These are phyloP conservation scores for Nasonia giraulti DNA, from an alignment of 1,140 invertebrate genomes.

Conservation along the genomic window DNA sequence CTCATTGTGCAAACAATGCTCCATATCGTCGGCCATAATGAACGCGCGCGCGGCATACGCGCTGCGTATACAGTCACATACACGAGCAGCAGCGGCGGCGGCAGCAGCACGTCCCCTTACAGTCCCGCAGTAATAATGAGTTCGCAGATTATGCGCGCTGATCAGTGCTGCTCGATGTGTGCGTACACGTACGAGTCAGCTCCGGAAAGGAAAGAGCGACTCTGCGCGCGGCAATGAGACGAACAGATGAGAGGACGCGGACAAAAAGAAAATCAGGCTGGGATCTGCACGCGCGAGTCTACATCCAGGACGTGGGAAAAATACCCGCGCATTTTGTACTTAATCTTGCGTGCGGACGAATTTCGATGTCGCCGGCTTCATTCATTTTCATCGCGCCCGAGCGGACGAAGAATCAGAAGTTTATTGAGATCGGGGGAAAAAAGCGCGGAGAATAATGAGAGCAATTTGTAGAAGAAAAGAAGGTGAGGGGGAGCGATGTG, in stretches of 20 bases:
- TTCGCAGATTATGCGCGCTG: constrained; percentile 73
- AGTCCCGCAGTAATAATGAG: constrained; percentile 72
- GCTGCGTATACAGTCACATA: constrained; percentile 59
- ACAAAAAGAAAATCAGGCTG: constrained; percentile 18
- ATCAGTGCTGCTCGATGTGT: constrained; percentile 67
- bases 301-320: constrained; percentile 22
- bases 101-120: constrained; percentile 32
- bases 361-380: neutral
- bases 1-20: constrained; percentile 74
- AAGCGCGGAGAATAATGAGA: neutral
- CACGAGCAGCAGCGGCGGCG: neutral
- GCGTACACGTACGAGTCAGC: neutral
- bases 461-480: constrained; percentile 23
- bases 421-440: constrained; percentile 21
- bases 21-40: constrained; percentile 73
- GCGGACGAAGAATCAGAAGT: constrained; percentile 47
- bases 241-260: neutral
- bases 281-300: neutral
- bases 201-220: constrained; percentile 59
- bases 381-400: neutral
- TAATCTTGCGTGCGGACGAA: neutral
- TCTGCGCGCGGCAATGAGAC: constrained; percentile 19
- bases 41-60: constrained; percentile 63
- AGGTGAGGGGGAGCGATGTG: neutral
- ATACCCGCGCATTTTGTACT: neutral